These are phyloP conservation scores for Papilio glaucus DNA, from an alignment of 1,140 invertebrate genomes.

Conservation along the genomic window DNA sequence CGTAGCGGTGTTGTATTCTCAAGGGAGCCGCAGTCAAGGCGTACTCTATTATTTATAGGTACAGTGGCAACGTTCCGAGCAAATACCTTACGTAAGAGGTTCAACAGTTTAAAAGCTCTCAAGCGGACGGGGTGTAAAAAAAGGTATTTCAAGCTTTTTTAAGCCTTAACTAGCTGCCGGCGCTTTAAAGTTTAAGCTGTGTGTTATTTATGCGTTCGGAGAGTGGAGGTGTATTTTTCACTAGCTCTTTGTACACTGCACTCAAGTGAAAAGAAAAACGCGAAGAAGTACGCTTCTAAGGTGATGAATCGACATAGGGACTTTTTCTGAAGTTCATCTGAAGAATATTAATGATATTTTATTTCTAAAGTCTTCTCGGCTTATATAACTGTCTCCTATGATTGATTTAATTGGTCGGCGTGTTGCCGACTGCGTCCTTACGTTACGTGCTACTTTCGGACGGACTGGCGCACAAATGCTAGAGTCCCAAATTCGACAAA, in stretches of 20 bases:
- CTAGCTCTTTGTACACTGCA: background rate
- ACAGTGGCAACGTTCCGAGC: constrained; percentile 8
- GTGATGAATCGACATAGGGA: background rate
- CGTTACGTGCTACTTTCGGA: too few relatives aligned
- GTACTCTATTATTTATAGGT: constrained; percentile 22
- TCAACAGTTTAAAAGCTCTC: constrained; percentile 32
- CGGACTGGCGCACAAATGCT: too few relatives aligned
- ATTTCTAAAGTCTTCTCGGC: background rate
- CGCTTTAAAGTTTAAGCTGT: constrained; percentile 11
- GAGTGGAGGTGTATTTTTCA: constrained; percentile 1
- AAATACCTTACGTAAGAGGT: constrained; percentile 33
- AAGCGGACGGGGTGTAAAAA: constrained; percentile 6
- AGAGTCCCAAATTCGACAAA: too few relatives aligned
- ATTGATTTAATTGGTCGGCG: too few relatives aligned
- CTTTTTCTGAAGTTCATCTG: background rate
- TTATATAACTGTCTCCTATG: too few relatives aligned
- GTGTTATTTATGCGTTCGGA: constrained; percentile 10
- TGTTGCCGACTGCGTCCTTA: too few relatives aligned
- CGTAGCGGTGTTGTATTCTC: background rate
- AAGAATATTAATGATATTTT: background rate
- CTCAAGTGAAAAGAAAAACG: background rate
- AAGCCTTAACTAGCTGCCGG: constrained; percentile 16
- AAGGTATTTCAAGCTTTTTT: constrained; percentile 14
- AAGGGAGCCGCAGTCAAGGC: background rate
- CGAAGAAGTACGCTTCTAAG: background rate